Percentiles rank a stretch among this genome's conserved stretches.
Evolutionary conservation across 2,113 vertebrate genomes (phyloP).

Genomic region (Dromaius novaehollandiae): DNA sequence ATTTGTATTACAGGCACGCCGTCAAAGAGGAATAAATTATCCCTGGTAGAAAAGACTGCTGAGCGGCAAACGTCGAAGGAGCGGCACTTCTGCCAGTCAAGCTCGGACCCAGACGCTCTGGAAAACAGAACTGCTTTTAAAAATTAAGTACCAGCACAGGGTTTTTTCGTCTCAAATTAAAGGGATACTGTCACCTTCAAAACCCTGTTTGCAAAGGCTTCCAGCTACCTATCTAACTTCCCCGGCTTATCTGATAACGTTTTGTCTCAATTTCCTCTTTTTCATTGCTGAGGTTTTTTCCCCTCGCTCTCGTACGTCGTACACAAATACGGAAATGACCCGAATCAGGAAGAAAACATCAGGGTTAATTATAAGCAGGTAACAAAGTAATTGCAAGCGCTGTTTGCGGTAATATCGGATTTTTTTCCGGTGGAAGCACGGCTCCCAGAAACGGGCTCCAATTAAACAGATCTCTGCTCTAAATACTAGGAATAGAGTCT

Average conservation of each 20-base stretch:
- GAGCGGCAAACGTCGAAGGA: not conserved
- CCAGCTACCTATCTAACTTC: not conserved
- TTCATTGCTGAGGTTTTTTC: not conserved
- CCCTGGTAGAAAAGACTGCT: not conserved
- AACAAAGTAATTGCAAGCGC: not conserved
- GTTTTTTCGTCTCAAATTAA: not conserved
- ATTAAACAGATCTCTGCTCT: not conserved
- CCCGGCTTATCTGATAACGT: not conserved
- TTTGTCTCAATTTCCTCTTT: not conserved
- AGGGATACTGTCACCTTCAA: not conserved
- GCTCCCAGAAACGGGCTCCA: constrained; percentile 21
- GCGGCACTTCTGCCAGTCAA: not conserved
- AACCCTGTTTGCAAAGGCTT: not conserved
- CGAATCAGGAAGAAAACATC: not conserved
- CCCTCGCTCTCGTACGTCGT: not conserved
- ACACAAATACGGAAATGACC: not conserved
- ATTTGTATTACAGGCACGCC: not conserved
- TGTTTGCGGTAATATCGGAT: not conserved
- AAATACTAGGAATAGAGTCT: constrained; percentile 15
- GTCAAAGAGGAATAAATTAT: not conserved
- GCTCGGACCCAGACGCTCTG: not conserved
- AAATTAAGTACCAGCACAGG: not conserved
- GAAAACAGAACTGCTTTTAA: not conserved
- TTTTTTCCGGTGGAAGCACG: not conserved
- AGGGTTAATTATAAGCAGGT: not conserved